Conservation (phyloP, 2,113 vertebrate genomes). For the Salminus brasiliensis region DNA sequence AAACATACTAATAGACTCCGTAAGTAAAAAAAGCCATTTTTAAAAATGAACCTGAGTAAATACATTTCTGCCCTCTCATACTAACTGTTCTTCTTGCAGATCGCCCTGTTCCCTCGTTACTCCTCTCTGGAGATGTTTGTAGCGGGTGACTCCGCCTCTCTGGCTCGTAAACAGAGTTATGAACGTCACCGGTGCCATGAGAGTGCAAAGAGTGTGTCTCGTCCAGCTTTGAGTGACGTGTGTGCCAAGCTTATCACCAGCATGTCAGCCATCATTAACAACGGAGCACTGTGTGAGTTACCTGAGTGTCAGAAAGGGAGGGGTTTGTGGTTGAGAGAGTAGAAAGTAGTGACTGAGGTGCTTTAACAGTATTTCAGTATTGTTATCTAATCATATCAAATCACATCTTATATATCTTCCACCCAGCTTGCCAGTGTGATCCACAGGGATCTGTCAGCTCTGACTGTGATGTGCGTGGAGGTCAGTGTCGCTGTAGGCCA, state of each 20-base stretch:
- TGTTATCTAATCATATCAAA: background rate
- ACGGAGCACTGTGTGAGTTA: conserved; percentile 89
- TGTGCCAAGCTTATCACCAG: conserved; percentile 87
- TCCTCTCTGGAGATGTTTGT: conserved; percentile 92
- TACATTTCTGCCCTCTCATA: background rate
- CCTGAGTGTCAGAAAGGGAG: background rate
- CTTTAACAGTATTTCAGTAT: background rate
- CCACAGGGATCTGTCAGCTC: conserved; percentile 90
- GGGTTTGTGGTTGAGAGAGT: background rate
- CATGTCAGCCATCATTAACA: conserved; percentile 86
- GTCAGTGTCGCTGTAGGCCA: conserved; percentile 91
- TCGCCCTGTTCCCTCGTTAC: conserved; percentile 87
- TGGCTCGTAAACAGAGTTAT: conserved; percentile 80
- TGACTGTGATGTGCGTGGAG: conserved; percentile 84
- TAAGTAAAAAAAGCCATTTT: conserved; percentile 64
- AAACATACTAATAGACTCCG: conserved; percentile 88
- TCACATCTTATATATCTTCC: too few relatives aligned
- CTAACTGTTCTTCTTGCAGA: conserved; percentile 66
- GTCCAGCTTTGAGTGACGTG: conserved; percentile 75
- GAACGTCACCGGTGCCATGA: conserved; percentile 89
- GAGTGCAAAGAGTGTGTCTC: conserved; percentile 75
- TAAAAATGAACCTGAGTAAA: background rate
- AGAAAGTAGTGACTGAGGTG: background rate
- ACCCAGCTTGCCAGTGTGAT: conserved; percentile 88
- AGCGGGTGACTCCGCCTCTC: conserved; percentile 79